A percentile compares a stretch with the other conserved stretches of the same genome.
These are phyloP conservation scores for Dromaius novaehollandiae DNA, from an alignment of 2,113 vertebrate genomes.

Conservation along the genomic window DNA sequence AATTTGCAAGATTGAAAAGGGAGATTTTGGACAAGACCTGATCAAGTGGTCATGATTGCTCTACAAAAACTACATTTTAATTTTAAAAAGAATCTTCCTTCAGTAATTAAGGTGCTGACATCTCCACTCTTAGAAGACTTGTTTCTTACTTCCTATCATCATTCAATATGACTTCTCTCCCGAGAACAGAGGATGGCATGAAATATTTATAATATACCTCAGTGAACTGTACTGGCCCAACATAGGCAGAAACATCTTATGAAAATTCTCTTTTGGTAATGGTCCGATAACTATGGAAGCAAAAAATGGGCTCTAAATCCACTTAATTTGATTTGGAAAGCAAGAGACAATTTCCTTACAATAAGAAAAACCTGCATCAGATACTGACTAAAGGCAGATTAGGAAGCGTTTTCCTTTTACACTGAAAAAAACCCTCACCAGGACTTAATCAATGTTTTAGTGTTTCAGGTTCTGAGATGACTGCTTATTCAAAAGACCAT, in stretches of 20 bases:
- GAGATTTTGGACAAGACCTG: background rate
- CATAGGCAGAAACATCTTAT: background rate
- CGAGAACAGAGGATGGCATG: background rate
- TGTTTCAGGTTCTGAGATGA: background rate
- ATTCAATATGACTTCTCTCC: background rate
- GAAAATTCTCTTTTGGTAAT: background rate
- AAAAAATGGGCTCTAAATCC: background rate
- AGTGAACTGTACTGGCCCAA: background rate
- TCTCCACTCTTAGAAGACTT: background rate
- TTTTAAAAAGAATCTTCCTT: background rate
- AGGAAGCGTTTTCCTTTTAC: background rate
- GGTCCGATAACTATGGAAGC: background rate
- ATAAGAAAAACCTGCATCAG: background rate
- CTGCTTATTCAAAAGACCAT: background rate
- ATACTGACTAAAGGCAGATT: background rate
- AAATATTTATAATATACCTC: background rate
- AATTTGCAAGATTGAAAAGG: background rate
- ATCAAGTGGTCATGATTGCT: background rate
- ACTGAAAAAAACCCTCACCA: background rate
- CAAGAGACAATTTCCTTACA: background rate
- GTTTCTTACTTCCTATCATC: background rate
- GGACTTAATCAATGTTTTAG: background rate
- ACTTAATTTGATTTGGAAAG: background rate
- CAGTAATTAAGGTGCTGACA: background rate
- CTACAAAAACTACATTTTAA: background rate